A percentile compares a stretch with the other conserved stretches of the same genome.
Conservation (phyloP, 1,140 invertebrate genomes). For the Varroa destructor region DNA sequence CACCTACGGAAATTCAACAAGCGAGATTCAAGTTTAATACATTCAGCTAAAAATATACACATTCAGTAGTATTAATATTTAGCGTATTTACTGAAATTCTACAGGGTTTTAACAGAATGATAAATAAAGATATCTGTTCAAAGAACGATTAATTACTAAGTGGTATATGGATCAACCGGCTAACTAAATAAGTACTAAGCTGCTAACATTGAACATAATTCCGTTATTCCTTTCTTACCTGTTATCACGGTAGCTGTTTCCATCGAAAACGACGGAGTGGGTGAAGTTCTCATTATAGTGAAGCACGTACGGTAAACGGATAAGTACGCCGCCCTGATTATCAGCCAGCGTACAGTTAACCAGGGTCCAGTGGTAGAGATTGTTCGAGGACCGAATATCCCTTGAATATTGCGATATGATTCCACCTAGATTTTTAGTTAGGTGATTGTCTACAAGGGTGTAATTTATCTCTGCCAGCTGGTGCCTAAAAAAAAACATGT, state of each 20-base stretch:
- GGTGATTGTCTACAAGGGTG: slow-evolving; percentile 59
- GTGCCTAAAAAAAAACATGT: slow-evolving; percentile 43
- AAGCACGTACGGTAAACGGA: slow-evolving; percentile 80
- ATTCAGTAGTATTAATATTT: no score
- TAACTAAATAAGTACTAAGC: no score
- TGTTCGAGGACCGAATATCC: slow-evolving; percentile 77
- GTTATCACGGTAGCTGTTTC: slow-evolving; percentile 73
- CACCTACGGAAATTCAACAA: slow-evolving; percentile 50
- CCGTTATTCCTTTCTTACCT: not conserved
- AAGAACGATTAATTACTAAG: no score
- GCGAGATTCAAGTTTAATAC: no score
- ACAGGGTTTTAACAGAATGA: no score
- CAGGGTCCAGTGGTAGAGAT: slow-evolving; percentile 81
- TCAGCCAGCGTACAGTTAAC: slow-evolving; percentile 66
- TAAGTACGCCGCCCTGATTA: slow-evolving; percentile 70
- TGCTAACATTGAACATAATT: no score
- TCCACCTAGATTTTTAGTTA: slow-evolving; percentile 65
- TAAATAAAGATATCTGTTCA: no score
- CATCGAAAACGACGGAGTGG: slow-evolving; percentile 67
- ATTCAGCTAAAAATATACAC: no score
- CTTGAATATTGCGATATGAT: slow-evolving; percentile 66
- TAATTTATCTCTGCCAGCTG: slow-evolving; percentile 57
- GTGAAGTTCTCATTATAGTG: slow-evolving; percentile 87
- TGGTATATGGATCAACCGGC: no score
- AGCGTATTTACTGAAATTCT: no score